Base-by-base conservation (phyloP, 2,888 invertebrate genomes). In the Shargacucullia verbasci region DNA sequence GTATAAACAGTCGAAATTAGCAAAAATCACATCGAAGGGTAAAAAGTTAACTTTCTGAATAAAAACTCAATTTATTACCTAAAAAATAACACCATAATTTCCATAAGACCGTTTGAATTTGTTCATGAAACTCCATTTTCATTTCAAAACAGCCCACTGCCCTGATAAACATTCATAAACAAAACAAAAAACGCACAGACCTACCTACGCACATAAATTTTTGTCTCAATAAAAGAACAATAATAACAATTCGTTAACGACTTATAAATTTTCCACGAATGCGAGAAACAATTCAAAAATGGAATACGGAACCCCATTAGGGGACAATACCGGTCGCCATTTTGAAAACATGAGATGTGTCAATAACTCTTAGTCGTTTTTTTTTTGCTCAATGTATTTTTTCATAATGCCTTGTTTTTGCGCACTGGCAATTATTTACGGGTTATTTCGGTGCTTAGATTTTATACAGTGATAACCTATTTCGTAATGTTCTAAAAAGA, bases 281-380 rank as follows among this genome's bases (percentile, higher is more conserved):
- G 54, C 34, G 52, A 63, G 65, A 29, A 80, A 80, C 71, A 62
- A 72, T 68, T 76, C 66, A 70, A 68, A 73, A 61, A 56, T 64
- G 66, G 76, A 59, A 59, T 70, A 77, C 76, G 62, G 60, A 64
- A 69, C 73, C 64, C 80, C 73, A 80, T 83, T 80, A 79, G 43
- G 62, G 79, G 73, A 83, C 86, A 83, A 84, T 82, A 82, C 79
- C 74, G 74, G 73, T 57, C 60, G 75, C 64, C 69, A 74, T 72
- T 76, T 65, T 70, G 46, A 74, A 78, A 83, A 82, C 83, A 77
- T 71, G 65, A 58, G 60, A 70, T 76, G 74, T 80, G 86, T 86
- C 85, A 84, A 85, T 86, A 86, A 86, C 86, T 82, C 79, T 79
- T 57, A 56, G 74, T 55, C 55, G 56, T 59, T 81, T 82, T 81